Percentiles rank a stretch among this genome's conserved stretches.
Evolutionary conservation across 2,888 invertebrate genomes (phyloP).

Genomic region (Drosophila buzzatii): DNA sequence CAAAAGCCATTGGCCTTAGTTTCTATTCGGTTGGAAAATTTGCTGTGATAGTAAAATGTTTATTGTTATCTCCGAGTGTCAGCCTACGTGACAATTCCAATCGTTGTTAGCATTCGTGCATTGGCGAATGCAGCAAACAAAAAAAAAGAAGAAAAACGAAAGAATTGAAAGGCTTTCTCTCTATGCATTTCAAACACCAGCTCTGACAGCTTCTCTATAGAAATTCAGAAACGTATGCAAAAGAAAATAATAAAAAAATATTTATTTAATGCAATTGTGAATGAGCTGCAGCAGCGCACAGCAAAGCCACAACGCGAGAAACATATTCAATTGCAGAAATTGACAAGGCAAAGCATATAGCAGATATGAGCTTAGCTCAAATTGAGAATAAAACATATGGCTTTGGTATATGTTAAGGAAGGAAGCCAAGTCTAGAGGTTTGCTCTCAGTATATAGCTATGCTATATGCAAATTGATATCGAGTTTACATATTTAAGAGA

Average conservation of each 20-base stretch:
- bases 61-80: conserved; percentile 56
- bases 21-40: conserved; percentile 31
- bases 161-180: not conserved
- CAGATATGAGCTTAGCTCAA: not conserved
- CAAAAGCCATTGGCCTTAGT: conserved; percentile 48
- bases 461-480: too few relatives aligned
- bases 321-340: not conserved
- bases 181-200: conserved; percentile 11
- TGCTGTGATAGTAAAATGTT: conserved; percentile 53
- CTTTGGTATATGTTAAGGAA: not conserved
- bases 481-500: too few relatives aligned
- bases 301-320: not conserved
- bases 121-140: not conserved
- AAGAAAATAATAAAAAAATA: not conserved
- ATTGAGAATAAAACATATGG: not conserved
- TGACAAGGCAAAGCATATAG: not conserved
- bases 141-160: conserved; percentile 1
- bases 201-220: conserved; percentile 16
- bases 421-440: not conserved
- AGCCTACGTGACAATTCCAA: conserved; percentile 65
- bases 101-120: conserved; percentile 30
- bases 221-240: conserved; percentile 18
- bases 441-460: too few relatives aligned
- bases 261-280: conserved; percentile 1
- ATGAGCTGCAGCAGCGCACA: not conserved